Evolutionary conservation across 2,888 invertebrate species (phyloP).

Genomic region (Epistrophella euchroma): DNA sequence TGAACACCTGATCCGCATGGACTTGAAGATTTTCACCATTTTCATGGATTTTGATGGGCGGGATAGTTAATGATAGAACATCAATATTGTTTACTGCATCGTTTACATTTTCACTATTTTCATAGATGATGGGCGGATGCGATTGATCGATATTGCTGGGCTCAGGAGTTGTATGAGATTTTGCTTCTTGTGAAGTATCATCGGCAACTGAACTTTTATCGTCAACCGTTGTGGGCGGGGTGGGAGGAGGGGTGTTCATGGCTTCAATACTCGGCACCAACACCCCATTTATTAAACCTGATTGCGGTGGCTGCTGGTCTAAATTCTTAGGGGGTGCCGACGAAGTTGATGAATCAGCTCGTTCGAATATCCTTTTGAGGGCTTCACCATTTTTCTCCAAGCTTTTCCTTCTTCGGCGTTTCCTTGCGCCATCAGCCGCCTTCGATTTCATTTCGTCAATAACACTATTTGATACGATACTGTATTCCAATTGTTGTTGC

Average conservation of each 20-base stretch:
- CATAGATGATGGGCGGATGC: background rate
- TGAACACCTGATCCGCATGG: slow-evolving; percentile 8
- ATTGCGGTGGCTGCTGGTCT: slow-evolving; percentile 25
- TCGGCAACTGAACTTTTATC: slow-evolving; percentile 17
- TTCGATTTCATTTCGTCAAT: slow-evolving; percentile 5
- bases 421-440: background rate
- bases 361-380: slow-evolving; percentile 38
- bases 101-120: background rate
- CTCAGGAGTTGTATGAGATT: slow-evolving; percentile 14
- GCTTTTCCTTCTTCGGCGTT: slow-evolving; percentile 28
- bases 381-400: slow-evolving; percentile 33
- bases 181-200: slow-evolving; percentile 27
- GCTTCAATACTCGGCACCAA: slow-evolving; percentile 51
- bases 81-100: background rate
- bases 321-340: background rate
- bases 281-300: slow-evolving; percentile 32
- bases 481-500: background rate
- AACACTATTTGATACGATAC: slow-evolving; percentile 8
- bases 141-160: background rate
- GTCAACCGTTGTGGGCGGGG: slow-evolving; percentile 47
- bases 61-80: background rate
- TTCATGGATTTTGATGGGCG: slow-evolving; percentile 5
- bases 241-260: slow-evolving; percentile 62
- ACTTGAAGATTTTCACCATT: slow-evolving; percentile 23
- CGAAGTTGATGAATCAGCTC: slow-evolving; percentile 23